Percentiles rank a stretch among this genome's conserved stretches.
Evolutionary conservation across 1,140 invertebrate species (phyloP).

Genomic region (Venturia canescens): DNA sequence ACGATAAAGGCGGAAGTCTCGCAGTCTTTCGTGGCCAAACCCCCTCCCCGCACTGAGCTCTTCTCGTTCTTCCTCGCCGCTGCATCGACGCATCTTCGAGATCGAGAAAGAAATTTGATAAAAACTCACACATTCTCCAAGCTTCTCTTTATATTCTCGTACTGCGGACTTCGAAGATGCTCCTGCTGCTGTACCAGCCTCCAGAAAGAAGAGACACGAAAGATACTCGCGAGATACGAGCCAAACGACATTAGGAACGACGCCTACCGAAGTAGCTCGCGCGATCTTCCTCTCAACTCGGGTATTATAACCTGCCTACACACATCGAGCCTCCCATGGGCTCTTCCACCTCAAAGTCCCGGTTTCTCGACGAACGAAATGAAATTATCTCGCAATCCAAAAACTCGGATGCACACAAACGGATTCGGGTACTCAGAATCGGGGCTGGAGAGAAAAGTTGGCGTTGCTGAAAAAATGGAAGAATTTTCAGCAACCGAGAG

Average conservation of each 20-base stretch:
- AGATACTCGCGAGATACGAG: slow-evolving; percentile 52
- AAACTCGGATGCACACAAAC: background rate
- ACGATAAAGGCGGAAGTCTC: background rate
- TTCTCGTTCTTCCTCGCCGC: background rate
- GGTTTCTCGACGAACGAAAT: background rate
- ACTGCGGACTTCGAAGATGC: no score
- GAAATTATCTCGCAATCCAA: background rate
- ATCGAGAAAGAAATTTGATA: slow-evolving; percentile 21
- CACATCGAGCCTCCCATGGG: background rate
- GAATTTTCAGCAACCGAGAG: no score
- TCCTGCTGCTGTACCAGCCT: background rate
- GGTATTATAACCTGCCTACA: slow-evolving; percentile 25
- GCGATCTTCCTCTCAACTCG: slow-evolving; percentile 20
- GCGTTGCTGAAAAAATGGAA: no score
- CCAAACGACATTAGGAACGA: slow-evolving; percentile 49
- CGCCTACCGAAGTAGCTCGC: slow-evolving; percentile 46
- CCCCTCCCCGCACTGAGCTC: background rate
- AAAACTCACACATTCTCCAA: background rate
- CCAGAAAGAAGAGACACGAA: slow-evolving; percentile 25
- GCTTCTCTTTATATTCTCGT: background rate
- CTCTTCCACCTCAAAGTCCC: background rate
- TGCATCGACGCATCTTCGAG: background rate
- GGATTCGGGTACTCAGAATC: no score
- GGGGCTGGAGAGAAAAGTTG: no score
- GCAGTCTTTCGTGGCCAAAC: background rate